Base-by-base conservation (phyloP, 1,140 invertebrate species). In the Pseudomyrmex sp. region DNA sequence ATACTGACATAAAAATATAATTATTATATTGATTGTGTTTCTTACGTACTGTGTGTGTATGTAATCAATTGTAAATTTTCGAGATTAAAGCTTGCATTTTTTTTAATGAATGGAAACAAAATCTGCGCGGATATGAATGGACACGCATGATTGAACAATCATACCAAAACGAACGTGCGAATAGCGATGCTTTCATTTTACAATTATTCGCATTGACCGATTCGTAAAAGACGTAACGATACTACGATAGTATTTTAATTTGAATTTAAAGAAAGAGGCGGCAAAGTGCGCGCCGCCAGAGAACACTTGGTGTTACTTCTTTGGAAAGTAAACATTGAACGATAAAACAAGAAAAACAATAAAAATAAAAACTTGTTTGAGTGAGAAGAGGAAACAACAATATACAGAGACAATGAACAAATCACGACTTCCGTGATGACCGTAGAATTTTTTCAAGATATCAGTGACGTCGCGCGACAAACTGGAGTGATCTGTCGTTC, bases 101-200 rank as follows among this genome's bases (percentile, higher is more conserved):
- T 76, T 68, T 76, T 54, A 23, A 85, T 88, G 86, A 87, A 88
- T 88, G 79, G 58, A 44, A 82, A 84, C 46, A 61, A 62, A 76
- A 9, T 26, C 62, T 44, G 4, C 56, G 75, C 50, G 82, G 74
- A 82, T 75, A 77, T 88, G 82, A 85, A 88, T 88, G 82, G 80
- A 77, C 73, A 52, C 58, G 69, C 52, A 54, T 82, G 69, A 88
- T 86, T 73, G 76, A 88, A 88, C 76, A 83, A 77, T 73, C 84
- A 56, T 52, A 44, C 35, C 72, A 50, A 56, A 20, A 82, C 44
- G 66, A 82, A 58, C 76, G 86, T 86, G 54, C 48, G 85, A 66
- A 75, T 52, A 80, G 61, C 85, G 85, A 85, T 79, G 88, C 76
- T 89, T 84, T 12, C 15, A 26, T 26, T 26, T 26, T 26, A 26